These are phyloP conservation scores for Anguilla obscura DNA, from an alignment of 2,797 vertebrate genomes.

Conservation along the genomic window DNA sequence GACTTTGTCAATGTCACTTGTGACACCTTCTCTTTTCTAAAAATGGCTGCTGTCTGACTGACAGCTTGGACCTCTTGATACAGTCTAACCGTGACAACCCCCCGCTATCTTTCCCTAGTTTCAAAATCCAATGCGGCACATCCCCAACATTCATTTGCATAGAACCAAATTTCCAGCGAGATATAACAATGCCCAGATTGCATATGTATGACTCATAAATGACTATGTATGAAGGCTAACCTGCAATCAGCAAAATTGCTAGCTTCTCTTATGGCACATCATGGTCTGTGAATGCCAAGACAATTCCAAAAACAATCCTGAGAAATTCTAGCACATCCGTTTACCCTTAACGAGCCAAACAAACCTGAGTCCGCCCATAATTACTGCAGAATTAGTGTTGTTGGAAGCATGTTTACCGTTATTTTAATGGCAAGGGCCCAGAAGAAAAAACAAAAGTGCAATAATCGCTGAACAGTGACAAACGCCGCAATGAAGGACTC, in stretches of 20 bases:
- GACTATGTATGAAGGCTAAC: constrained; percentile 10
- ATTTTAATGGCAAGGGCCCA: not conserved
- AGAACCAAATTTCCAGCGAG: not conserved
- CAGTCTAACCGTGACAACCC: not conserved
- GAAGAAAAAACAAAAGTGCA: not conserved
- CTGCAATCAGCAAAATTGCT: constrained; percentile 9
- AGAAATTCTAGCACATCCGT: not conserved
- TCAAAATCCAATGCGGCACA: not conserved
- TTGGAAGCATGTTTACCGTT: not conserved
- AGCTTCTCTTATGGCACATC: not conserved
- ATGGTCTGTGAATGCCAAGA: not conserved
- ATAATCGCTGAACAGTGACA: not conserved
- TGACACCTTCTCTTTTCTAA: not conserved
- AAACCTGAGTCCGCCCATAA: not conserved
- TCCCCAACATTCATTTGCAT: not conserved
- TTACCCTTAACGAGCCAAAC: not conserved
- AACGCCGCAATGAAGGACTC: not conserved
- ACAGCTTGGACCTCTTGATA: not conserved
- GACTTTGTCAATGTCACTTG: not conserved
- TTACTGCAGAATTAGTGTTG: not conserved
- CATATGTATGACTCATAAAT: constrained; percentile 17
- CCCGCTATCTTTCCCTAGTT: not conserved
- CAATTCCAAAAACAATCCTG: not conserved
- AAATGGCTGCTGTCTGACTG: not conserved
- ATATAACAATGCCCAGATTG: not conserved